Percentiles rank a stretch among this genome's conserved stretches.
phyloP scores from a whole-genome alignment of 1,140 invertebrate genomes.

The Conus betulinus region DNA sequence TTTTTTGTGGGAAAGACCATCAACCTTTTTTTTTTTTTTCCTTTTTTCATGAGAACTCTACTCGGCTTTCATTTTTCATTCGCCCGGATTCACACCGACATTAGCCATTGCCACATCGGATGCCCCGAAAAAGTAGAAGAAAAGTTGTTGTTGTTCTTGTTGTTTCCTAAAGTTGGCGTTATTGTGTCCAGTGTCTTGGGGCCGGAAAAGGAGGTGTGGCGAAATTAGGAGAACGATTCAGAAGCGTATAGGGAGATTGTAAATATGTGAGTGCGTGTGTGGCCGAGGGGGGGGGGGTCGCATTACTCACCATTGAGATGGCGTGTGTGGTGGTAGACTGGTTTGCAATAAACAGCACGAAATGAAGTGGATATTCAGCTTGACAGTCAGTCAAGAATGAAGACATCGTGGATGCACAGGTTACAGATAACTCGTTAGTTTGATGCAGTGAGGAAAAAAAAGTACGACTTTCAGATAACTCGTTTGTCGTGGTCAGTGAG shows the following conservation, averaged over 20 bases:
- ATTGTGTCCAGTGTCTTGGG: neutral
- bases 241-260: neutral
- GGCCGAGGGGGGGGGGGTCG: no score
- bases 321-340: no score
- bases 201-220: neutral
- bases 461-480: no score
- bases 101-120: neutral
- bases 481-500: no score
- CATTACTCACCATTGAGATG: no score
- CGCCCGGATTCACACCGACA: neutral
- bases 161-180: neutral
- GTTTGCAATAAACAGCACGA: no score
- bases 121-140: neutral
- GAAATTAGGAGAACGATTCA: neutral
- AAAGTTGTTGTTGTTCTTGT: neutral
- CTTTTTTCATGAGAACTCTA: neutral
- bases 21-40: neutral
- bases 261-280: no score
- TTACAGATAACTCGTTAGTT: no score
- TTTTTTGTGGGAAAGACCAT: neutral
- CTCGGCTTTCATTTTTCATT: neutral
- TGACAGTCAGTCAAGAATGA: no score
- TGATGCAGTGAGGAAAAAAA: no score
- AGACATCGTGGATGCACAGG: no score
- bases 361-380: no score